Base-by-base conservation (phyloP, 1,140 invertebrate genomes). In the Macrosteles quadrilineatus region DNA sequence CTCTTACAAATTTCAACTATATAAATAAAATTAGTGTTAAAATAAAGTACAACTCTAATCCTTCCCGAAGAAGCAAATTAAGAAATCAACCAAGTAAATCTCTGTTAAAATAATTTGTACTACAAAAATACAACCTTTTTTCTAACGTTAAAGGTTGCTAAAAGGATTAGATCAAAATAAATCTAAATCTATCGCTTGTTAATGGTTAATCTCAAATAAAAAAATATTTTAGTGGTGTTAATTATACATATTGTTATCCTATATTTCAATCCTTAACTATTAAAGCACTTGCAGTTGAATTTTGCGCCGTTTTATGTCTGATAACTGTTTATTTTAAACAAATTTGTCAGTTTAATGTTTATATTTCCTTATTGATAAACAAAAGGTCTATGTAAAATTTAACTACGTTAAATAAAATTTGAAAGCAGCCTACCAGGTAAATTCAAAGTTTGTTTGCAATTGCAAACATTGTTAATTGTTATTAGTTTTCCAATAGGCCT, bases 191-290 rank as follows among this genome's bases (percentile, higher is more conserved):
- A 50, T 50, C 4, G 21, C n/a, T 50, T 50, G 47, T 50, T 50
- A 50, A 50, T 50, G 47, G 47, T 50, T 50, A 50, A 50, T 50
- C n/a, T 50, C 4, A 50, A 50, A 4, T 50, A 50, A 19, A 50
- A 50, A 19, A 19, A 11, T 21, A 50, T 19, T 50, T 11, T 50
- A 50, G 47, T 50, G 47, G 14, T 50, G 47, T 50, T 50, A 50
- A 50, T 11, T 21, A 50, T 50, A 50, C 14, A 21, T 9, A 50
- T 3, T 19, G 21, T 17, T 50, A 50, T 9, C 47, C 47, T 50
- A 50, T 50, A 3, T n/a, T 50, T 50, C 6, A 50, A 50, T 50
- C 47, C 47, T 50, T 50, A 50, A 50, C 14, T 21, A 19, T 19
- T 19, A 50, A 50, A 21, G 14, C 14, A 19, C 3, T 50, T 6